Percentiles rank a stretch among this genome's conserved stretches.
These are phyloP conservation scores for Ceratina australensis DNA, from an alignment of 1,140 invertebrate species.

Conservation along the genomic window DNA sequence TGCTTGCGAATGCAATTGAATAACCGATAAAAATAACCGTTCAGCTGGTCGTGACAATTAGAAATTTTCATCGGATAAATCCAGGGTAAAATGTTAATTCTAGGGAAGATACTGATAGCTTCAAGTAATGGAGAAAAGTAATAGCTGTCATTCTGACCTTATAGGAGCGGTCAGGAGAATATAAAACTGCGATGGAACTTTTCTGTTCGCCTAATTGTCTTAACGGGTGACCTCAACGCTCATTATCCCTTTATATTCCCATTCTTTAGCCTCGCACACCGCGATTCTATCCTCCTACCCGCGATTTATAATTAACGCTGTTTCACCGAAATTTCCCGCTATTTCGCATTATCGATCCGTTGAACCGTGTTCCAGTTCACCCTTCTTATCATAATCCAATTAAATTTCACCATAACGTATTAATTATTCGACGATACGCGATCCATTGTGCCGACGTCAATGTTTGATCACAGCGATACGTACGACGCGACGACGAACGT, in stretches of 20 bases:
- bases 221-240: constrained; percentile 54
- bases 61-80: background rate
- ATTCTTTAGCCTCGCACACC: background rate
- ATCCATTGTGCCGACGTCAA: background rate
- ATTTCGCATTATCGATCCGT: constrained; percentile 23
- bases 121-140: constrained; percentile 62
- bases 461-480: background rate
- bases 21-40: constrained; percentile 20
- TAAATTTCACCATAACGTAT: constrained; percentile 29
- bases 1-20: background rate
- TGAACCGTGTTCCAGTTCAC: background rate
- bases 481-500: background rate
- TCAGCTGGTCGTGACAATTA: background rate
- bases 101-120: constrained; percentile 15
- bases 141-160: constrained; percentile 58
- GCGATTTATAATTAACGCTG: constrained; percentile 28
- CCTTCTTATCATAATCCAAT: constrained; percentile 46
- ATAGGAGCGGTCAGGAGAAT: constrained; percentile 35
- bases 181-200: constrained; percentile 57
- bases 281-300: background rate
- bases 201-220: constrained; percentile 65
- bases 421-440: constrained; percentile 26
- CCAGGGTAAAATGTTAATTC: constrained; percentile 48
- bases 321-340: background rate
- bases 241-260: constrained; percentile 23